Percentiles rank a stretch among this genome's conserved stretches.
Evolutionary conservation across 2,888 invertebrate genomes (phyloP).

Genomic region (Xanthia togata): DNA sequence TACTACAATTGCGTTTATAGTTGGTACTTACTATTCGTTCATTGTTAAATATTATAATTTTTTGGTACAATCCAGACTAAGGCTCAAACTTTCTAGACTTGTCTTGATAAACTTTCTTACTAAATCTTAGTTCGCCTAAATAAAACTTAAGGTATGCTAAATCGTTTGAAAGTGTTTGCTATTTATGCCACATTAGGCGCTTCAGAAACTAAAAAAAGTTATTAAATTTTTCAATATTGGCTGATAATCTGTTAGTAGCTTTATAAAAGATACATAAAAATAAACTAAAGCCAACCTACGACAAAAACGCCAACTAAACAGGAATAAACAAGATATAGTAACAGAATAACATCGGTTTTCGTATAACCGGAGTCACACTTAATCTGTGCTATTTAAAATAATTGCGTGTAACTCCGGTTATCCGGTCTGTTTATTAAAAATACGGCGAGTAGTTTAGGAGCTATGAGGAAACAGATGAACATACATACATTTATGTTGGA

Average conservation of each 20-base stretch:
- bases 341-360: neutral
- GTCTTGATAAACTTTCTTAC: conserved; percentile 21
- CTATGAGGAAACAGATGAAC: too few relatives aligned
- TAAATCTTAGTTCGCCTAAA: conserved; percentile 19
- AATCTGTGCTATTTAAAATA: neutral
- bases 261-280: neutral
- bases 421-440: neutral
- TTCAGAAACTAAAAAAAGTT: neutral
- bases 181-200: conserved; percentile 31
- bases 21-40: neutral
- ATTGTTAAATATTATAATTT: conserved; percentile 2
- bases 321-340: neutral
- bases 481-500: too few relatives aligned
- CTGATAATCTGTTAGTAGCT: too few relatives aligned
- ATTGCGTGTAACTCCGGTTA: neutral
- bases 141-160: conserved; percentile 16
- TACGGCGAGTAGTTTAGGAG: neutral
- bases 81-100: conserved; percentile 36
- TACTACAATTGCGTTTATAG: neutral
- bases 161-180: conserved; percentile 37
- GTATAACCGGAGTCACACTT: too few relatives aligned
- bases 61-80: conserved; percentile 4
- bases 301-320: neutral
- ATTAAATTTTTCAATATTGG: neutral
- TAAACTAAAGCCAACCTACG: neutral